These are phyloP conservation scores for Coregonus suidteri DNA, from an alignment of 2,797 vertebrate species.

Conservation along the genomic window DNA sequence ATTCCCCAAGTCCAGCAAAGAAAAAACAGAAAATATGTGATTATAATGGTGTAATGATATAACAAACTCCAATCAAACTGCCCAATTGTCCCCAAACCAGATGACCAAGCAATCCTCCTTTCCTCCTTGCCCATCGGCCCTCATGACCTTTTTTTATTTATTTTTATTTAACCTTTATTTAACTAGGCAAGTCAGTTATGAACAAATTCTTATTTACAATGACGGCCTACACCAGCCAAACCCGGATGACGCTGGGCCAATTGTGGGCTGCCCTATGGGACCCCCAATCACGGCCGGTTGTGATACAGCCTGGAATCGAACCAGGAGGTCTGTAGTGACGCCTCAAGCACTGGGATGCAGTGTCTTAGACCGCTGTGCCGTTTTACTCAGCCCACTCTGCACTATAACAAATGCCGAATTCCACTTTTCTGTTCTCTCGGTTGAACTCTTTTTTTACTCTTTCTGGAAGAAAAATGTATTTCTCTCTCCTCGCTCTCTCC, in stretches of 20 bases:
- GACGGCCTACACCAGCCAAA: too few species aligned
- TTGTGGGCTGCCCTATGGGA: too few species aligned
- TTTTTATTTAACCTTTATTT: too few species aligned
- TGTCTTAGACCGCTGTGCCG: not conserved
- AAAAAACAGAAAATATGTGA: too few species aligned
- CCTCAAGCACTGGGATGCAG: too few species aligned
- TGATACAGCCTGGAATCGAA: too few species aligned
- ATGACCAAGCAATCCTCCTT: constrained; percentile 39
- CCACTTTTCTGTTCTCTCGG: constrained; percentile 27
- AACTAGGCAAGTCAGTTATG: too few species aligned
- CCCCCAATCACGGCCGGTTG: too few species aligned
- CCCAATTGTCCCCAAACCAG: constrained; percentile 25
- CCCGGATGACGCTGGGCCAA: too few species aligned
- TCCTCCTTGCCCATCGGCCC: constrained; percentile 30
- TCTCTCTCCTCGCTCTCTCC: not conserved
- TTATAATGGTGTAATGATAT: too few species aligned
- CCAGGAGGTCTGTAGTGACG: too few species aligned
- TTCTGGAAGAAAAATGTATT: constrained; percentile 2
- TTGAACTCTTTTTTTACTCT: constrained; percentile 26
- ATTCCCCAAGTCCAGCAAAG: not conserved
- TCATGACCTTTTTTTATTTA: constrained; percentile 23
- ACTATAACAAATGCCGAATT: not conserved
- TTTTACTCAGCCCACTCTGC: constrained; percentile 39
- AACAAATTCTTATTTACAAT: too few species aligned
- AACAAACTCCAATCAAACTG: not conserved